Evolutionary conservation across 2,113 vertebrate species (phyloP).

Genomic region (Cyrtonyx montezumae): DNA sequence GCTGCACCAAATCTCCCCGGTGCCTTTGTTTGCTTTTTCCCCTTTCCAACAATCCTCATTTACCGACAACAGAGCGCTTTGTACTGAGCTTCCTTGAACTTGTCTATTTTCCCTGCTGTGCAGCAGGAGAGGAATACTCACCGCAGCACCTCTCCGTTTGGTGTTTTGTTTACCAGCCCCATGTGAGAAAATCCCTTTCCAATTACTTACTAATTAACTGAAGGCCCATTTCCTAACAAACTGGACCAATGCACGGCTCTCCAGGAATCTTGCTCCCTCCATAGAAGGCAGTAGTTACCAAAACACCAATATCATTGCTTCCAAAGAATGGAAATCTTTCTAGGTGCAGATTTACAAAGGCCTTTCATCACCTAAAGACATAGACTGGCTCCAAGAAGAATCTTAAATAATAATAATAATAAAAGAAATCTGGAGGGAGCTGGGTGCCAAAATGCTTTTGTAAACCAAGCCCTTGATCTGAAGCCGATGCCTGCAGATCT

Average conservation of each 20-base stretch:
- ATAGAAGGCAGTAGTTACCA: neutral
- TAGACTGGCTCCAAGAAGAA: neutral
- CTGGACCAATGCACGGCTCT: neutral
- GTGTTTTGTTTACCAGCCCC: slow-evolving; percentile 62
- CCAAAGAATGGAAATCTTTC: neutral
- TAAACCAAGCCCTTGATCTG: slow-evolving; percentile 64
- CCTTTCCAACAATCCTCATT: neutral
- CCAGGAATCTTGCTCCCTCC: neutral
- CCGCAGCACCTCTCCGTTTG: slow-evolving; percentile 56
- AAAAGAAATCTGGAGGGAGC: neutral
- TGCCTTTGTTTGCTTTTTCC: neutral
- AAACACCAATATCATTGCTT: neutral
- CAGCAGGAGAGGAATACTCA: slow-evolving; percentile 53
- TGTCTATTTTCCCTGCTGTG: slow-evolving; percentile 13
- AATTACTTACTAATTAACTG: slow-evolving; percentile 49
- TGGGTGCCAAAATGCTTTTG: slow-evolving; percentile 47
- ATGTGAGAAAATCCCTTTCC: slow-evolving; percentile 58
- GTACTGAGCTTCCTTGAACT: slow-evolving; percentile 75
- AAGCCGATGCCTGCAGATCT: slow-evolving; percentile 55
- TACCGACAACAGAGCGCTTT: slow-evolving; percentile 56
- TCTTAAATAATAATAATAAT: neutral
- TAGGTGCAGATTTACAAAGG: neutral
- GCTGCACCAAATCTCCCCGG: accelerated
- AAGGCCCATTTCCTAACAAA: slow-evolving; percentile 62
- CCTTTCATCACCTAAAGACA: slow-evolving; percentile 19